Percentiles rank a stretch among this genome's conserved stretches.
These are phyloP conservation scores for Pyrrhia umbra DNA, from an alignment of 2,888 invertebrate species.

Conservation along the genomic window DNA sequence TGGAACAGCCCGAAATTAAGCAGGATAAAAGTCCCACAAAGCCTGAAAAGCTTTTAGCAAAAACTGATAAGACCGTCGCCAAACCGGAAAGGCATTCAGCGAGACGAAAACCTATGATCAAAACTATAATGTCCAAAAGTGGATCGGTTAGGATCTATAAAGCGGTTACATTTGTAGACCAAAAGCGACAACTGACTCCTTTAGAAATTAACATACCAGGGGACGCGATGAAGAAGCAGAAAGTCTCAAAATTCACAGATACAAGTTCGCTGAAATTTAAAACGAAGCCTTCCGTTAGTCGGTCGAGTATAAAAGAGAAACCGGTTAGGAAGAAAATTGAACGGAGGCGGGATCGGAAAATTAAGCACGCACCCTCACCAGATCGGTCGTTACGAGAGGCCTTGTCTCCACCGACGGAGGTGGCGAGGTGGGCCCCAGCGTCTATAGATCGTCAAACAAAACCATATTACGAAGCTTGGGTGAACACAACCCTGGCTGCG, in stretches of 20 bases:
- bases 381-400: constrained; percentile 1
- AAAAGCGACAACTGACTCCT: constrained; percentile 53
- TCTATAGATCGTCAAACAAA: constrained; percentile 72
- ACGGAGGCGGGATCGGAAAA: constrained; percentile 18
- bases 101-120: constrained; percentile 68
- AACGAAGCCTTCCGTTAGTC: constrained; percentile 25
- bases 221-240: constrained; percentile 42
- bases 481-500: constrained; percentile 77
- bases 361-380: constrained; percentile 28
- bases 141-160: constrained; percentile 69
- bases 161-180: constrained; percentile 75
- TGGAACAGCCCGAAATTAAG: background rate
- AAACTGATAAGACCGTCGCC: background rate
- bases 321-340: constrained; percentile 34
- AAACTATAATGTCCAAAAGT: constrained; percentile 68
- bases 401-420: constrained; percentile 74
- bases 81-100: constrained; percentile 29
- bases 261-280: constrained; percentile 24
- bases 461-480: constrained; percentile 85
- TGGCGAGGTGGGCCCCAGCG: constrained; percentile 79
- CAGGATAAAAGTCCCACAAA: background rate
- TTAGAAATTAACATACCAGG: constrained; percentile 73
- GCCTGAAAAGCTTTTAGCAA: constrained; percentile 1
- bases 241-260: constrained; percentile 46
- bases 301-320: constrained; percentile 45